Evolutionary conservation across 2,113 vertebrate species (phyloP).

Genomic region (Gymnarchus niloticus): DNA sequence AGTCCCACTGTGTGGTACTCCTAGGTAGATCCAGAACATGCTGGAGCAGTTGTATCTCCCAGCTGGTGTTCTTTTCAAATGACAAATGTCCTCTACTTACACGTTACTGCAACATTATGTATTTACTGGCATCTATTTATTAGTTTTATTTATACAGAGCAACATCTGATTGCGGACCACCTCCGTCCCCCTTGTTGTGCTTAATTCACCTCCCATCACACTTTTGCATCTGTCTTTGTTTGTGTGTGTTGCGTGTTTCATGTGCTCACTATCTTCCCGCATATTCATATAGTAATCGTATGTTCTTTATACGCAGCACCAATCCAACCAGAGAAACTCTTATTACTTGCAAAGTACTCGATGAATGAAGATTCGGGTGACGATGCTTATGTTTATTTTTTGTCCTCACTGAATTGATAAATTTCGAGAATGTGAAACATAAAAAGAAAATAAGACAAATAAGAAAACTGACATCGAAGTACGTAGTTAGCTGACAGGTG

Average conservation of each 20-base stretch:
- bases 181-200: neutral
- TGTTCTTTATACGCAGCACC: neutral
- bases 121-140: neutral
- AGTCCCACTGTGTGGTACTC: no score
- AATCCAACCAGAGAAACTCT: neutral
- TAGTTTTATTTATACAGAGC: neutral
- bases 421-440: neutral
- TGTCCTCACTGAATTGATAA: neutral
- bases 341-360: neutral
- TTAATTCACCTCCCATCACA: neutral
- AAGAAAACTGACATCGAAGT: neutral
- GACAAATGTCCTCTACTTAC: neutral
- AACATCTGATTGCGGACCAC: neutral
- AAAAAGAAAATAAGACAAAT: neutral
- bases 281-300: neutral
- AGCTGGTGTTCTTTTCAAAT: no score
- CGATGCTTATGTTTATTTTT: neutral
- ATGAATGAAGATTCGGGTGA: neutral
- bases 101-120: neutral
- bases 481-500: no score
- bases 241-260: neutral
- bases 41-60: no score
- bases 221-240: neutral
- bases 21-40: no score
- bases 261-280: neutral